Conservation (phyloP, 2,797 vertebrate genomes). For the Sphenopsis melanotis region DNA sequence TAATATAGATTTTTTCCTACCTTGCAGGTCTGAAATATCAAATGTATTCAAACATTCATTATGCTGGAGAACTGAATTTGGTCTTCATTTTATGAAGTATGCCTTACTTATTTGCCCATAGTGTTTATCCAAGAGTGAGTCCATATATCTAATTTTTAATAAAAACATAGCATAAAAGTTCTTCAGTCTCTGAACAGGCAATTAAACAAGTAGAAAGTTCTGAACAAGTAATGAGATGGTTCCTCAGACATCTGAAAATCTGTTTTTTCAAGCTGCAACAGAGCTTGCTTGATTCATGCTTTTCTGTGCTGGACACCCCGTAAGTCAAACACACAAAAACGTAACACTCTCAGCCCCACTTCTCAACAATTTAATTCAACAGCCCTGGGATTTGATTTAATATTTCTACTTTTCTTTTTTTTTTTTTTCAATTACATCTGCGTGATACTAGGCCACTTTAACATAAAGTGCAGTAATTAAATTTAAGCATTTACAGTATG, state of each 20-base stretch:
- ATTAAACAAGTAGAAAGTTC: constrained; percentile 8
- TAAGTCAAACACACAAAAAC: constrained; percentile 46
- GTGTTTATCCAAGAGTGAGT: neutral
- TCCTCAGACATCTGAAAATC: constrained; percentile 19
- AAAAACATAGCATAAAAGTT: neutral
- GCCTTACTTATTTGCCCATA: neutral
- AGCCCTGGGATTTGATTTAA: neutral
- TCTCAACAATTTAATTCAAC: neutral
- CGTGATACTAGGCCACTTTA: neutral
- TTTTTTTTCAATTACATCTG: constrained; percentile 5
- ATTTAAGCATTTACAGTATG: neutral
- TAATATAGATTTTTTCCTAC: neutral
- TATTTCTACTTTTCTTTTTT: constrained; percentile 18
- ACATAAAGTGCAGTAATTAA: neutral
- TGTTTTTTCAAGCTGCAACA: neutral
- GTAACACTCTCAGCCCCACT: neutral
- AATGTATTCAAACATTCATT: neutral
- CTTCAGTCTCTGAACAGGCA: neutral
- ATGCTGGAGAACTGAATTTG: neutral
- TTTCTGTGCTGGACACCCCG: neutral
- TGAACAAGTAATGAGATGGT: constrained; percentile 12
- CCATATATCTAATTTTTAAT: constrained; percentile 23
- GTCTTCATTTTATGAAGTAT: neutral
- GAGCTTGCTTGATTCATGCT: neutral
- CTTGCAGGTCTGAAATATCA: neutral